A percentile compares a stretch with the other conserved stretches of the same genome.
Conservation (phyloP, 1,140 invertebrate species). For the Penaeus chinensis region DNA sequence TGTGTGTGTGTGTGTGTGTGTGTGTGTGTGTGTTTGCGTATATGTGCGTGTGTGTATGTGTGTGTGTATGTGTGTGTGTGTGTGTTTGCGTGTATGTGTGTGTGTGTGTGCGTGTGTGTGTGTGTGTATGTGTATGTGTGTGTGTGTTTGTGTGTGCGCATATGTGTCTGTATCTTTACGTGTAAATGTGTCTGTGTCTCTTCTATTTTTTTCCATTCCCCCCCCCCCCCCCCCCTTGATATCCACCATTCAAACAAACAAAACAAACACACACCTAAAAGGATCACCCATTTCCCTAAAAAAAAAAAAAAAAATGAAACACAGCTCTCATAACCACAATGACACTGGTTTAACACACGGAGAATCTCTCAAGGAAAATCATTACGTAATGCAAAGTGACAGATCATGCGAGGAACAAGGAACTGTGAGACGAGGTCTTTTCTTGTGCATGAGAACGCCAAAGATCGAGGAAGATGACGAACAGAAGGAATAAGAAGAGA, state of each 20-base stretch:
- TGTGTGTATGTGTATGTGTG: not conserved
- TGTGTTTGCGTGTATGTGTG: not conserved
- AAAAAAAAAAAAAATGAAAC: too few relatives aligned
- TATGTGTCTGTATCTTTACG: too few relatives aligned
- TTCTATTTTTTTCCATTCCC: conserved; percentile 16
- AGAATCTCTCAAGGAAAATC: too few relatives aligned
- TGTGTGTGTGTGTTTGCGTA: too few relatives aligned
- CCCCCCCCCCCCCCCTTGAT: conserved; percentile 1
- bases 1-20: not conserved
- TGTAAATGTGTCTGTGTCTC: not conserved
- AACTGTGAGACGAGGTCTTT: not conserved
- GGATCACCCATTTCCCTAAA: too few relatives aligned
- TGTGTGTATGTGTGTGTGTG: conserved; percentile 5
- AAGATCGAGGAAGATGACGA: too few relatives aligned
- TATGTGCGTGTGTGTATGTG: not conserved
- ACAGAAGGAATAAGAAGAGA: not conserved
- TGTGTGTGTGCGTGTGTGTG: conserved; percentile 5
- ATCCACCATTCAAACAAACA: not conserved
- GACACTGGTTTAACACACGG: too few relatives aligned
- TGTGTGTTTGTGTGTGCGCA: not conserved
- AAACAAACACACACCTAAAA: not conserved
- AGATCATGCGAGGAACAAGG: not conserved
- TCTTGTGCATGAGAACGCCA: too few relatives aligned
- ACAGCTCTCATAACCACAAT: too few relatives aligned
- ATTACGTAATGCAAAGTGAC: not conserved